These are phyloP conservation scores for Pseudomyrmex gracilis DNA, from an alignment of 1,140 invertebrate genomes.

Conservation along the genomic window DNA sequence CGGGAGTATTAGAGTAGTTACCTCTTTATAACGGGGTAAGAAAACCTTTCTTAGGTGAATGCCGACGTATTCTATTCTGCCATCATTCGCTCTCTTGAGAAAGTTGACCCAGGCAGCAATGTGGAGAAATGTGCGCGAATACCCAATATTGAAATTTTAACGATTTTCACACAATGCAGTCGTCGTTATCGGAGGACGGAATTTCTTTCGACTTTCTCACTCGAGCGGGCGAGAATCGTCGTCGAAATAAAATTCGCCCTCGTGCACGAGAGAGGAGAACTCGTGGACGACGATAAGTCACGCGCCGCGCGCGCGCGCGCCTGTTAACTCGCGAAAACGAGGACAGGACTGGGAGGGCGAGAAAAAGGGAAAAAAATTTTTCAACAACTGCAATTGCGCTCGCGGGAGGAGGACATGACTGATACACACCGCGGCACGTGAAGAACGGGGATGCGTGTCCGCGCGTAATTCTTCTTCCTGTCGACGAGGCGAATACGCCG, in stretches of 20 bases:
- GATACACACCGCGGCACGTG: conserved; percentile 28
- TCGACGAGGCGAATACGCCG: not conserved
- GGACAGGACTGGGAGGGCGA: not conserved
- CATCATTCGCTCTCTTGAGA: no score
- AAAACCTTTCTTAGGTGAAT: no score
- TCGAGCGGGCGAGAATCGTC: no score
- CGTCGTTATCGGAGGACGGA: not conserved
- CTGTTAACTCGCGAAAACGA: conserved; percentile 45
- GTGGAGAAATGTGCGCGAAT: not conserved
- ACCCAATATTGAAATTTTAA: not conserved
- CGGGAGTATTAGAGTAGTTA: no score
- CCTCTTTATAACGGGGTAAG: no score
- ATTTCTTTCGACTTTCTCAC: not conserved
- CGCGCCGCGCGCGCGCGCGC: conserved; percentile 9
- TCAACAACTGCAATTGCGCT: conserved; percentile 27
- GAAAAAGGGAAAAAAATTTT: conserved; percentile 12
- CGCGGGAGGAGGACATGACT: conserved; percentile 23
- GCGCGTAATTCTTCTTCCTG: conserved; percentile 61
- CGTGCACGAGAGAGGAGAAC: no score
- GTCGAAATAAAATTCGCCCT: conserved; percentile 29
- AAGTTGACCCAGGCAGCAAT: no score
- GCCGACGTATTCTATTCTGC: no score
- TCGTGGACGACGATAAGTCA: conserved; percentile 38
- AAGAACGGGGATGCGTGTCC: conserved; percentile 51
- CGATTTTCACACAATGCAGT: not conserved